Conservation (phyloP, 2,113 vertebrate species). For the Suncus etruscus region DNA sequence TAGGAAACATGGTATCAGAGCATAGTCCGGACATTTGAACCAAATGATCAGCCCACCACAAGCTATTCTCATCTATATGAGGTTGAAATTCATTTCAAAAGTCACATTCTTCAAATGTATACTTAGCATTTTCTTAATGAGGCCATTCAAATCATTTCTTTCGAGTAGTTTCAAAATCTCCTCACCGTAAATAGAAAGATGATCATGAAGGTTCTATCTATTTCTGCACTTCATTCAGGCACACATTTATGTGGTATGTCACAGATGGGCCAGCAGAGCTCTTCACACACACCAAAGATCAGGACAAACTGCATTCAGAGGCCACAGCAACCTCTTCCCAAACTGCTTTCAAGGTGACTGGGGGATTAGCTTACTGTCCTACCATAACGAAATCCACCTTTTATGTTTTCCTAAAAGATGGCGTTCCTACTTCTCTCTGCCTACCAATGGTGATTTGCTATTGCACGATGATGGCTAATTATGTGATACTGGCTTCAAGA, state of each 20-base stretch:
- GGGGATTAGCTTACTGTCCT: not conserved
- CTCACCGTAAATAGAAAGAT: conserved; percentile 54
- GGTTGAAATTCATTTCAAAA: conserved; percentile 61
- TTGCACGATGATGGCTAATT: not conserved
- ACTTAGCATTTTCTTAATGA: conserved; percentile 44
- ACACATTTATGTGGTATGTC: not conserved
- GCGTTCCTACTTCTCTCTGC: not conserved
- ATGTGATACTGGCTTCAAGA: not conserved
- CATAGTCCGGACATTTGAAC: conserved; percentile 1
- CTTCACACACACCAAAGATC: not conserved
- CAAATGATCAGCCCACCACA: not conserved
- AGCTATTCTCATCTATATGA: conserved; percentile 49
- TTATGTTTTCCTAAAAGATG: not conserved
- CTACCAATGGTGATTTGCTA: not conserved
- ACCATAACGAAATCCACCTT: not conserved
- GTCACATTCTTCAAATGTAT: conserved; percentile 28
- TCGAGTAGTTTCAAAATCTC: conserved; percentile 46
- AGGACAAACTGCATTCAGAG: not conserved
- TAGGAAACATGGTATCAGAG: not conserved
- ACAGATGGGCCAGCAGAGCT: not conserved
- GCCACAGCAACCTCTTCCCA: too few relatives aligned
- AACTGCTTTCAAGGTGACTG: not conserved
- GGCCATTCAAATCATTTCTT: conserved; percentile 39
- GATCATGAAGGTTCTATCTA: conserved; percentile 27
- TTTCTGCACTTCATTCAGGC: not conserved